Conservation (phyloP, 2,888 invertebrate species). For the Lapara coniferarum region DNA sequence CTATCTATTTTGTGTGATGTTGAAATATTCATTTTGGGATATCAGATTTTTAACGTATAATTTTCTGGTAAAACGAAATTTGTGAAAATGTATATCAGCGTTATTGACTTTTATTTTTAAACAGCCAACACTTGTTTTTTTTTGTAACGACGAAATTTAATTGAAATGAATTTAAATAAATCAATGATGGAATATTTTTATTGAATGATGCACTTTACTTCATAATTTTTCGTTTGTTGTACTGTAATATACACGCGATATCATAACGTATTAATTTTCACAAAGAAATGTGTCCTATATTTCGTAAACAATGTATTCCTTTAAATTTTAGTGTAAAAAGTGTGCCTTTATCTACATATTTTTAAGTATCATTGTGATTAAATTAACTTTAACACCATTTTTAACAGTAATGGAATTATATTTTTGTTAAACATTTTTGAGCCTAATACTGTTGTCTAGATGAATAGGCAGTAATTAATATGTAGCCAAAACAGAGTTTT, state of each 20-base stretch:
- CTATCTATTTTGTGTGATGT: neutral
- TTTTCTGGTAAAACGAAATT: neutral
- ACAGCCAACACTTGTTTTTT: neutral
- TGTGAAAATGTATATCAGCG: too few species aligned
- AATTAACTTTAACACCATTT: conserved; percentile 25
- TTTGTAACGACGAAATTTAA: too few species aligned
- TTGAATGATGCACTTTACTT: too few species aligned
- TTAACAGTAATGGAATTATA: conserved; percentile 13
- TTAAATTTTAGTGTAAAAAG: neutral
- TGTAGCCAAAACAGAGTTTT: too few species aligned
- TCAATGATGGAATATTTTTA: too few species aligned
- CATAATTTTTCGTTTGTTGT: too few species aligned
- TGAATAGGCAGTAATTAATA: neutral
- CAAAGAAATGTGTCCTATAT: neutral
- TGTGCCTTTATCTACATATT: conserved; percentile 15
- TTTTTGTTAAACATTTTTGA: conserved; percentile 13
- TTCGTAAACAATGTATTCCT: neutral
- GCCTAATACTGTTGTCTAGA: conserved; percentile 3
- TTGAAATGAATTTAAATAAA: too few species aligned
- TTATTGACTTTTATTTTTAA: neutral
- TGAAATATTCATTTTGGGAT: neutral
- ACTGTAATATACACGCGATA: too few species aligned
- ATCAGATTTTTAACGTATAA: neutral
- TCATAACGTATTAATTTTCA: too few species aligned
- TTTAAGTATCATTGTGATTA: conserved; percentile 26